Conservation (phyloP, 2,113 vertebrate genomes). For the Microtus montanus region DNA sequence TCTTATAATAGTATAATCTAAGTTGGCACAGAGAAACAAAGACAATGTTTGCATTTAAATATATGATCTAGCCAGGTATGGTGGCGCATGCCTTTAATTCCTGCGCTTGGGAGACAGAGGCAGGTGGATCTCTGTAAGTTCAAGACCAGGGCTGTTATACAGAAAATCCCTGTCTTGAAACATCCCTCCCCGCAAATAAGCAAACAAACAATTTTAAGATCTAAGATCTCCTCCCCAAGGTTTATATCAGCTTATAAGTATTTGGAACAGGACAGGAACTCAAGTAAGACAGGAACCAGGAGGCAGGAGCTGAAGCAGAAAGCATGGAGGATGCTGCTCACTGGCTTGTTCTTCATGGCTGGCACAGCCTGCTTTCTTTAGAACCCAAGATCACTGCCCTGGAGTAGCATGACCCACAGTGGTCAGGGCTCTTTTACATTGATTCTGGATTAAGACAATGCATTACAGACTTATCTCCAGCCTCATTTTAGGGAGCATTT, state of each 20-base stretch:
- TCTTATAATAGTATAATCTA: background rate
- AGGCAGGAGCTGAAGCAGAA: background rate
- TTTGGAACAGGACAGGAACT: background rate
- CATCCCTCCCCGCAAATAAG: background rate
- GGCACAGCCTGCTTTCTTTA: background rate
- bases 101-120: background rate
- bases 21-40: background rate
- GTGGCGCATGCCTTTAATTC: background rate
- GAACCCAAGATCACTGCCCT: background rate
- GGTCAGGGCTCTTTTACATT: background rate
- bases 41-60: slow-evolving; percentile 2
- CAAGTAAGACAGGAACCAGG: background rate
- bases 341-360: background rate
- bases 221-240: background rate
- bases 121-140: background rate
- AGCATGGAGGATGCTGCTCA: background rate
- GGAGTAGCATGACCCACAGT: background rate
- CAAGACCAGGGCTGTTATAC: background rate
- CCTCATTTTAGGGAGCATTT: background rate
- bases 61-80: background rate
- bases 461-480: too few species aligned
- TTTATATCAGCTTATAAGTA: background rate
- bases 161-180: background rate
- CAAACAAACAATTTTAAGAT: background rate
- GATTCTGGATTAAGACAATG: background rate